Base-by-base conservation (phyloP, 2,888 invertebrate genomes). In the Balanococcus diminutus region DNA sequence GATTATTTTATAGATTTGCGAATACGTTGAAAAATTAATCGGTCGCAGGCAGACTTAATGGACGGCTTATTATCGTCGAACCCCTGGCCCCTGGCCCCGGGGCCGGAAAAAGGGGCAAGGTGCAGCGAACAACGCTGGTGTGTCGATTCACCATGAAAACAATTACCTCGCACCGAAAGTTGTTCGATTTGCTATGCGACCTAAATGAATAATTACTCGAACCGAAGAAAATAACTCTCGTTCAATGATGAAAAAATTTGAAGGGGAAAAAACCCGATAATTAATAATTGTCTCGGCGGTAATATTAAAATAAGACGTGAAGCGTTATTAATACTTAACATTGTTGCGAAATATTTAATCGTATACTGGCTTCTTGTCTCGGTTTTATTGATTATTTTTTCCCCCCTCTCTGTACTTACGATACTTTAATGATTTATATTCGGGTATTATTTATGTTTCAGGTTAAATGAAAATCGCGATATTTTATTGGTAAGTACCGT, bases 201-300 rank as follows among this genome's bases (percentile, higher is more conserved):
- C 4, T 5, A 67, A 67, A 67, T 67, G 61, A 67, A 14, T 67
- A 28, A 67, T 67, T 67, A 67, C 61, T 28, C 61, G 61, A 67
- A 4, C 9, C 61, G 61, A 67, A 67, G 14, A 42, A 9, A 42
- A 42, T 51, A 51, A 19, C 19, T 51, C 19, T 9, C 19, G 51
- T 51, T 51, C 51, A 51, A 51, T 51, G 51, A 51, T 51, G n/a
- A 51, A 67, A 67, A 67, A 67, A 25, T 67, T 25, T 28, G 11
- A 25, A 67, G 75, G 36, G 25, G 75, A 75, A 75, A 67, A 67
- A 31, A 32, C 28, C 9, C 32, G 32, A n/a, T 75, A 32, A 75
- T 75, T 75, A 75, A 75, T 75, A 75, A 75, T 32, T 75, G 75
- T 75, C 75, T 75, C 28, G 67, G 22, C 61, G 61, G 61, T 67